Conservation (phyloP, 2,113 vertebrate species). For the Zonotrichia leucophrys region DNA sequence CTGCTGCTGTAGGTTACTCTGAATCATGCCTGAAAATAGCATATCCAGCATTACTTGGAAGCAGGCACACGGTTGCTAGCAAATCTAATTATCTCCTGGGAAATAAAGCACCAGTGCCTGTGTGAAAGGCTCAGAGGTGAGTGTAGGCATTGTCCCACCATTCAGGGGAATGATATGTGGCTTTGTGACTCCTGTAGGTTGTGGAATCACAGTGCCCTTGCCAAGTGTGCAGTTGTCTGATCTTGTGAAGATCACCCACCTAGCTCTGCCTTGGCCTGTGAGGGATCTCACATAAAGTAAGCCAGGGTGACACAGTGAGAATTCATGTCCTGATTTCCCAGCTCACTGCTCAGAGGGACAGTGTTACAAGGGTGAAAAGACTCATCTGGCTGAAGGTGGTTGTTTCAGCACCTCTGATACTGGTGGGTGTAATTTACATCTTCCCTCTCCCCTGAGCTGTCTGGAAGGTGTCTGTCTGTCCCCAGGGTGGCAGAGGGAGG, state of each 20-base stretch:
- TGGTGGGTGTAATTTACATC: background rate
- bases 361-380: background rate
- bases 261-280: background rate
- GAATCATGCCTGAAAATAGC: conserved; percentile 32
- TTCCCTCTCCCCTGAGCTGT: background rate
- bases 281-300: background rate
- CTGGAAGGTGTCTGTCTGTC: background rate
- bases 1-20: conserved; percentile 42
- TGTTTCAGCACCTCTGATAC: background rate
- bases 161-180: background rate
- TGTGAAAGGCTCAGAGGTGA: conserved; percentile 2
- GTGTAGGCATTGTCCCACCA: background rate
- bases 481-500: background rate
- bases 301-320: background rate
- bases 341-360: background rate
- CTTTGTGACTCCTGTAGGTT: background rate
- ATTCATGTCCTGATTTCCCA: background rate
- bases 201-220: background rate
- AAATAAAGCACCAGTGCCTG: conserved; percentile 11
- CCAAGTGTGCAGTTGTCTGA: conserved; percentile 13
- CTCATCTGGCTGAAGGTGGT: background rate
- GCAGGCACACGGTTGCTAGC: background rate
- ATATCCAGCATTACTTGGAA: background rate
- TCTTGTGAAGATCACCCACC: background rate
- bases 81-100: conserved; percentile 46